phyloP scores from a whole-genome alignment of 2,888 invertebrate species.

The Calliopum simillimum region DNA sequence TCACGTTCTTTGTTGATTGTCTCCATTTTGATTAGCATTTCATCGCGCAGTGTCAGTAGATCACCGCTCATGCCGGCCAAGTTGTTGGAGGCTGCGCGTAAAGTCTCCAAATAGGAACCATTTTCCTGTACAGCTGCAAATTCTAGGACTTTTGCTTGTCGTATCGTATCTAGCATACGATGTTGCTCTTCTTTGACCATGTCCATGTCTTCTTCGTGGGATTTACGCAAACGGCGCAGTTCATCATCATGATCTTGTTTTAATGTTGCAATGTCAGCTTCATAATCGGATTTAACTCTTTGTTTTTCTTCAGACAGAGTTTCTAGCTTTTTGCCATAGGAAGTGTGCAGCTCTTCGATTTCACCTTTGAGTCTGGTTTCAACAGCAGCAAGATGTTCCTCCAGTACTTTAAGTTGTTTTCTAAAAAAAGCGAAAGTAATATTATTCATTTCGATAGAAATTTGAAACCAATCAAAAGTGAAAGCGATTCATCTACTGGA shows the following conservation, averaged over 20 bases:
- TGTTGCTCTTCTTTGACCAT: conserved; percentile 55
- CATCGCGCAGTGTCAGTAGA: conserved; percentile 58
- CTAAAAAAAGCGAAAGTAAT: conserved; percentile 48
- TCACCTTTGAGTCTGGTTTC: conserved; percentile 62
- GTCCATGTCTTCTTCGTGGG: conserved; percentile 60
- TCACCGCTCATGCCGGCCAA: conserved; percentile 56
- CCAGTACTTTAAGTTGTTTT: conserved; percentile 63
- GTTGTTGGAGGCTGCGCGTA: conserved; percentile 62
- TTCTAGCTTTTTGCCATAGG: conserved; percentile 58
- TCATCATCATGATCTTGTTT: conserved; percentile 60
- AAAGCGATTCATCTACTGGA: too few relatives aligned
- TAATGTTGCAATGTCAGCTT: conserved; percentile 52
- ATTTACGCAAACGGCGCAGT: conserved; percentile 56
- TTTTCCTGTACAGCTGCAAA: conserved; percentile 64
- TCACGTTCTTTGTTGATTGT: conserved; percentile 57
- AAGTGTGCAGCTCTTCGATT: conserved; percentile 53
- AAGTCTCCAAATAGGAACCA: conserved; percentile 62
- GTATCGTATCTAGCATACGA: conserved; percentile 60
- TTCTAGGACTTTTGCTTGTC: conserved; percentile 64
- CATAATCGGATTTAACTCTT: conserved; percentile 52
- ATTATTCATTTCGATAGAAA: background rate
- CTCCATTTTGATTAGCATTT: conserved; percentile 58
- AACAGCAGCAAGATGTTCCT: conserved; percentile 58
- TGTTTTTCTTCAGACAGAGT: conserved; percentile 52
- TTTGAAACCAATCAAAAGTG: background rate